Evolutionary conservation across 2,888 invertebrate species (phyloP), one percentile per base, ranked within the genome.

Genomic region (Clusia tigrina): DNA sequence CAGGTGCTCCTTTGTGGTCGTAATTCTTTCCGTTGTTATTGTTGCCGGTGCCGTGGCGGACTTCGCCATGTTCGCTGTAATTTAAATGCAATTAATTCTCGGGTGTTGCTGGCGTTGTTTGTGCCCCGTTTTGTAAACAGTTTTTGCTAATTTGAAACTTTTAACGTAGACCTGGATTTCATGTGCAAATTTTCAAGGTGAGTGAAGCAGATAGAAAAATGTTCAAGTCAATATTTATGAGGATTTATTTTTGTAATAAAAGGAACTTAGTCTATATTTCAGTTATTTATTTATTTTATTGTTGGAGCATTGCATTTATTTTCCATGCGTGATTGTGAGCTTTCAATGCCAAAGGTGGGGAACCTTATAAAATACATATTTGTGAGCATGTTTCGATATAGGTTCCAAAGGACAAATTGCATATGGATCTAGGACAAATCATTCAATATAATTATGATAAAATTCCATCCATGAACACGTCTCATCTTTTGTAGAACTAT

Each of bases 11-110:
- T 32, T 32, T 32, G 6, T 32, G 32, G 32, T 12, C 6, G 32
- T 32, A 9, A 12, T 32, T 32, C 6, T 32, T 32, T 6, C 6
- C 32, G 32, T 32, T 12, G 32, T 6, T 32, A 12, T 32, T 32
- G 32, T 12, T 32, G 12, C 32, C 12, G 12, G 6, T 9, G 32
- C 3, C 42, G n/a, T n/a, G 9, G 42, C 42, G 12, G 32, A 32
- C 32, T 32, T 32, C 32, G 12, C 32, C 6, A 32, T 12, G 32
- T 42, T 42, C 42, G 9, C n/a, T 42, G 42, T 12, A 42, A 42
- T 42, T 42, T 12, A 42, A 42, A 42, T 42, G 42, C 42, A 42
- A 42, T 42, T 42, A 42, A 42, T 42, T 42, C n/a, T 15, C 42
- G 3, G 3, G 3, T 3, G n/a, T 42, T 15, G 9, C n/a, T 42